Conservation (phyloP, 2,797 vertebrate genomes). For the Bradypodion ventrale region DNA sequence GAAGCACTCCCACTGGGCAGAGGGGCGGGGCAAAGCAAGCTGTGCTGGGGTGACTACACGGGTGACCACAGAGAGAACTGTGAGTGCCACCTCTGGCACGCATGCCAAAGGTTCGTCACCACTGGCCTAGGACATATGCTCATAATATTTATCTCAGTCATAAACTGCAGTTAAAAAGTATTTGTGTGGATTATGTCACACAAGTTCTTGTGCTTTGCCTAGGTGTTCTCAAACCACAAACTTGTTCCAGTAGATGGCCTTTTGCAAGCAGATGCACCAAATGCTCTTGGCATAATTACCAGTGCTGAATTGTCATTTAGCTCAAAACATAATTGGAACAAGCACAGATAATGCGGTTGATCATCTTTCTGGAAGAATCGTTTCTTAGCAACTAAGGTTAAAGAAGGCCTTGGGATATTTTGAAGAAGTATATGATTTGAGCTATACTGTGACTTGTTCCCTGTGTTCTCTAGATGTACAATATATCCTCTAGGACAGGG, state of each 20-base stretch:
- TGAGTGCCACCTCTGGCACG: no score
- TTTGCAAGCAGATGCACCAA: no score
- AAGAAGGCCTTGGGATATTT: neutral
- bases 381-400: neutral
- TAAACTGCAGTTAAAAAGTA: neutral
- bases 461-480: neutral
- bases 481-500: neutral
- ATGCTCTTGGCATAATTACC: neutral
- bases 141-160: neutral
- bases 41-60: no score
- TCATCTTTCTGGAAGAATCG: neutral
- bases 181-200: neutral
- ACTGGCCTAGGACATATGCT: neutral
- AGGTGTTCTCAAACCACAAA: neutral
- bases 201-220: neutral
- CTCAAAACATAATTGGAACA: neutral
- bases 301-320: neutral
- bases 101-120: no score
- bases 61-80: no score
- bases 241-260: neutral
- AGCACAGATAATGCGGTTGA: neutral
- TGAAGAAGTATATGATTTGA: neutral
- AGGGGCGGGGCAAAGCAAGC: no score
- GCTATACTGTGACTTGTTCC: neutral
- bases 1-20: no score